phyloP scores from a whole-genome alignment of 2,113 vertebrate species.

The Eupsittula cactorum region DNA sequence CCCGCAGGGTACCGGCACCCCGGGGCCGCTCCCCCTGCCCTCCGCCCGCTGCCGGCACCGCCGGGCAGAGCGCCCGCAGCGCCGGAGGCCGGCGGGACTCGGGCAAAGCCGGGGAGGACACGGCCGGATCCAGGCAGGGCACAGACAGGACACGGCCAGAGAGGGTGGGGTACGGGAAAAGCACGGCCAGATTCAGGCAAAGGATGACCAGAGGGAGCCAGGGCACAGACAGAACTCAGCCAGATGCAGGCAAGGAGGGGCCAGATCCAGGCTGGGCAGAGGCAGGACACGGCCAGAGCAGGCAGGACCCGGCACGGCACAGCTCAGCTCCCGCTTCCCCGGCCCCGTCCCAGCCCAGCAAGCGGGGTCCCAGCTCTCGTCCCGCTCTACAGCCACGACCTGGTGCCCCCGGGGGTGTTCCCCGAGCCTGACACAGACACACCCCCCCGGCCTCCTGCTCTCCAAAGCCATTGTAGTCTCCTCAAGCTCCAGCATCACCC shows the following conservation, averaged over 20 bases:
- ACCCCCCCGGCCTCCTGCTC: neutral
- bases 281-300: neutral
- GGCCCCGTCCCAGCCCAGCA: neutral
- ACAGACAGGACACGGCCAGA: neutral
- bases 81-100: neutral
- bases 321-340: neutral
- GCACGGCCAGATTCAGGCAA: neutral
- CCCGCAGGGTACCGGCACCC: neutral
- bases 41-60: neutral
- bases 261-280: neutral
- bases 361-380: neutral
- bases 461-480: neutral
- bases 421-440: neutral
- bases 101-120: neutral
- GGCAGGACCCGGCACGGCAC: neutral
- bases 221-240: neutral
- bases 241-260: neutral
- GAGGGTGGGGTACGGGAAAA: neutral
- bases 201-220: neutral
- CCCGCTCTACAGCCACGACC: neutral
- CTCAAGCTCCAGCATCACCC: no score
- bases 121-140: neutral
- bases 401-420: no score
- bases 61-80: neutral
- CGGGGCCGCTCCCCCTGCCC: neutral